Evolutionary conservation across 2,113 vertebrate species (phyloP), one percentile per base, ranked within the genome.

Genomic region (Copsychus sechellarum): DNA sequence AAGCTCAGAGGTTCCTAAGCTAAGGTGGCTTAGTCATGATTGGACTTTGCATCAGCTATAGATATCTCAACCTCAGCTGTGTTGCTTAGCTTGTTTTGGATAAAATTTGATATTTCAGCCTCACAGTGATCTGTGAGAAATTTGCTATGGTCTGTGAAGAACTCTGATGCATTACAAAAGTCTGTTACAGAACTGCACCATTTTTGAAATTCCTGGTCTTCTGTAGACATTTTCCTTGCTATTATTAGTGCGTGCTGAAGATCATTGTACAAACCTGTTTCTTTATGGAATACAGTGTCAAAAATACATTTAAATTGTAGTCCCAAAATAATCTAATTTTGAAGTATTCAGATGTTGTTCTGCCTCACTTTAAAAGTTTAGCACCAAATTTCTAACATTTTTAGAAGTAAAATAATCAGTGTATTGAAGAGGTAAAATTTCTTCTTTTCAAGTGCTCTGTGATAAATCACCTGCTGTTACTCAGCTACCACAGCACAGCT

Each of bases 51-150:
- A 26, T 65, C 25, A 42, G 14, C 43, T 86, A 17, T 0, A 38
- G 31, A 29, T 47, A 80, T 21, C 16, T 81, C 23, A 74, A 0
- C 1, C 14, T 20, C 15, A 69, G 0, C 11, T 3, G 1, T 42
- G 10, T 36, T 80, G 7, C 51, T 42, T 43, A 11, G 17, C 38
- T 18, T 70, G 21, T 61, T 93, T 85, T 85, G 56, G 17, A 23
- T 51, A 53, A 79, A 57, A 65, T 50, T 33, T 77, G 8, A 19
- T 81, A n/a, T 22, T 81, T 8, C 25, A 61, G 5, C 40, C 22
- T 88, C 23, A 60, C 43, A 53, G 8, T 48, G 29, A 54, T 43
- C 21, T 76, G 20, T 64, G 40, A 71, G 21, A 79, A 67, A 28
- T 84, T 79, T 51, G 6, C 53, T 90, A 1, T 42, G 9, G 13